phyloP scores from a whole-genome alignment of 2,797 vertebrate genomes.

The Sphenodon punctatus region DNA sequence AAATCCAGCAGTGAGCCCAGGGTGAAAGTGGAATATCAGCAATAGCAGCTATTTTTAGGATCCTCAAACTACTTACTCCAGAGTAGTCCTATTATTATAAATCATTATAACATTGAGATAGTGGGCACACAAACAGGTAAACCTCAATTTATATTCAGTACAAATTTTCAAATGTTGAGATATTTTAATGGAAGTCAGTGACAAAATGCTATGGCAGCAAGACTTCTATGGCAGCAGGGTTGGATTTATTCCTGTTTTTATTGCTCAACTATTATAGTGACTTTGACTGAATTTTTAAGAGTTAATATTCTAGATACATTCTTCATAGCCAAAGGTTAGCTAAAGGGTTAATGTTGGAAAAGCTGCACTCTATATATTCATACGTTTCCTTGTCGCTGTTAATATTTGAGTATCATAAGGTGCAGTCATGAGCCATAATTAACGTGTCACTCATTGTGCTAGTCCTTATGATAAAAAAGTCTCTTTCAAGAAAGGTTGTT shows the following conservation, averaged over 20 bases:
- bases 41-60: too few species aligned
- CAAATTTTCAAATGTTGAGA: neutral
- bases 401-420: neutral
- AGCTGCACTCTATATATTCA: neutral
- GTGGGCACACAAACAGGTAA: fast-evolving
- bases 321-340: neutral
- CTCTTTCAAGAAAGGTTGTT: neutral
- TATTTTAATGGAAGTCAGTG: neutral
- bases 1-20: neutral
- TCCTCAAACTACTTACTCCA: neutral
- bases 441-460: neutral
- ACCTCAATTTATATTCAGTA: neutral
- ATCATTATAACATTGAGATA: neutral
- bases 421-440: neutral
- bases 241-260: neutral
- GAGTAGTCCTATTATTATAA: too few species aligned
- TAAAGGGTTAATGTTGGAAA: neutral
- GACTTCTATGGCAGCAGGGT: too few species aligned
- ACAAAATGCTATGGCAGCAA: neutral
- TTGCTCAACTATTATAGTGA: neutral
- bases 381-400: neutral
- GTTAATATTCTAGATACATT: neutral
- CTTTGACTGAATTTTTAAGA: neutral
- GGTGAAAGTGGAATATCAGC: too few species aligned
- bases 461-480: neutral